phyloP scores from a whole-genome alignment of 2,888 invertebrate genomes.

The Cheilosia grossa region DNA sequence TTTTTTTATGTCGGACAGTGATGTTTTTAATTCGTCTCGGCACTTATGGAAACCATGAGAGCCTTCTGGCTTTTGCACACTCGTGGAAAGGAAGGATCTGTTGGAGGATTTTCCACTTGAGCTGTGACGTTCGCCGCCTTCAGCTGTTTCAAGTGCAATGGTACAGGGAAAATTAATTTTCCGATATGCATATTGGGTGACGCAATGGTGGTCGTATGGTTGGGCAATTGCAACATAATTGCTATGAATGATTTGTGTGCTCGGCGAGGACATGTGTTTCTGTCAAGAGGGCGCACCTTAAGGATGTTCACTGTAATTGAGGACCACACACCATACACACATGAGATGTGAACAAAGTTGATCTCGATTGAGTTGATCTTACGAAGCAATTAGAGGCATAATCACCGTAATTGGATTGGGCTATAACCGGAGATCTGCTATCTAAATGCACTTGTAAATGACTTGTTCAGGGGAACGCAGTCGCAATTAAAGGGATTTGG shows the following conservation, averaged over 20 bases:
- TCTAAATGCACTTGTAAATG: slow-evolving; percentile 10
- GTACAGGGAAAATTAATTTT: slow-evolving; percentile 32
- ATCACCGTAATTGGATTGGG: slow-evolving; percentile 26
- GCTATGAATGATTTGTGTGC: slow-evolving; percentile 56
- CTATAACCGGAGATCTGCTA: slow-evolving; percentile 1
- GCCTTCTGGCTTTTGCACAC: slow-evolving; percentile 1
- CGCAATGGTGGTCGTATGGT: slow-evolving; percentile 62
- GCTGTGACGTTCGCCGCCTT: slow-evolving; percentile 57
- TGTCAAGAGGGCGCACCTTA: slow-evolving; percentile 30
- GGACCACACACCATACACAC: slow-evolving; percentile 51
- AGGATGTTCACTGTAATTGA: slow-evolving; percentile 45
- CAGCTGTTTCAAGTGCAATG: slow-evolving; percentile 51
- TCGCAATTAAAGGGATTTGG: background rate
- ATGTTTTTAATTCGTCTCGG: slow-evolving; percentile 60
- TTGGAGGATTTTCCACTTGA: slow-evolving; percentile 43
- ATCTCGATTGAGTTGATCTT: slow-evolving; percentile 11
- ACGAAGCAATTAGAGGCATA: slow-evolving; percentile 36
- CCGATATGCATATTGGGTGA: slow-evolving; percentile 66
- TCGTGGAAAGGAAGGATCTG: slow-evolving; percentile 44
- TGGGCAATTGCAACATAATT: slow-evolving; percentile 64
- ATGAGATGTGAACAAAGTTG: slow-evolving; percentile 9
- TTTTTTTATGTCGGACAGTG: slow-evolving; percentile 48
- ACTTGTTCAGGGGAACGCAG: too few species aligned
- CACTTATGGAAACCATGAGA: slow-evolving; percentile 35
- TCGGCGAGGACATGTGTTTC: slow-evolving; percentile 62